Evolutionary conservation across 23 tunicate species (phyloP), one percentile per base, ranked within the genome.

Genomic region (Corella eumyota): DNA sequence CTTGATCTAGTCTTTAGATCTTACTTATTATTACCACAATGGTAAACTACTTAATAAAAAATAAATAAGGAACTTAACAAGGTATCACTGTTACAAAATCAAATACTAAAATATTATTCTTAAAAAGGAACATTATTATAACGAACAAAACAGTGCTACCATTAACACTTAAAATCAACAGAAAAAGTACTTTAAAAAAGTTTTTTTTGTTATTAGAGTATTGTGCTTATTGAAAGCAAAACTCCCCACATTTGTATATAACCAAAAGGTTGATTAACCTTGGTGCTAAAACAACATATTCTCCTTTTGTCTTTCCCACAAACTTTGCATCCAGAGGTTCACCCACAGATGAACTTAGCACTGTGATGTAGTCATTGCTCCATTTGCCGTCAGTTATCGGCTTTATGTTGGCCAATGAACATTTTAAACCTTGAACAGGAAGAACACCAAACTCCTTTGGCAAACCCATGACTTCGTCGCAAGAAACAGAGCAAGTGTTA

Each of bases 321-420:
- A 69, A 69, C 34, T 28, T 58, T 20, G 75, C 75, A 57, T 69
- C 65, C 53, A 69, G 30, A 3, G 65, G 67, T 30, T 34, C 25
- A 4, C 46, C 45, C 26, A 69, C n/a, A 15, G 3, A 36, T 7
- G 15, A 25, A 21, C 22, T 17, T 15, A 69, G 9, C 13, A 37
- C 23, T 34, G 32, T 6, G 20, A 23, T 5, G 21, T 20, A 50
- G 6, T 58, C 36, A 4, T 56, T 38, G 4, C 19, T n/a, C 65
- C 75, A 69, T 35, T 59, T 19, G n/a, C 29, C 4, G 22, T 25
- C 65, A 2, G 32, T 15, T 45, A 47, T 3, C 3, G 61, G 61
- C 33, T 56, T 27, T 13, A 47, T 23, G 34, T 62, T 61, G 36
- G 60, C 67, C 17, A 79, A 50, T 13, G 25, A 6, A 44, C 75